phyloP scores from a whole-genome alignment of 2,888 invertebrate genomes.

The Girardia tigrina region DNA sequence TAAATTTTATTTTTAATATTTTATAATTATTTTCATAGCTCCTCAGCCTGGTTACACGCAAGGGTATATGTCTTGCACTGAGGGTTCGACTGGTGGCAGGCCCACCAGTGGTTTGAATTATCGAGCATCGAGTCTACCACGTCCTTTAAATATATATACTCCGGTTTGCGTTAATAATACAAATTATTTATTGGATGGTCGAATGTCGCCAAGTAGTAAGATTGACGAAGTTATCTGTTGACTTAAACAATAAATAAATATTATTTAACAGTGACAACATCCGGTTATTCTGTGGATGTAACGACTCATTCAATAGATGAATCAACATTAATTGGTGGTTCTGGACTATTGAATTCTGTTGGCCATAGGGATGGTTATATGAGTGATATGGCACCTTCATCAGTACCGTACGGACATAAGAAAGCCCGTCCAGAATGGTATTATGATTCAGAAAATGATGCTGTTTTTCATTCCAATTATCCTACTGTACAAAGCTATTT shows the following conservation, averaged over 20 bases:
- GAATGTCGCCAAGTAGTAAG: not conserved
- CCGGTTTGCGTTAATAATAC: not conserved
- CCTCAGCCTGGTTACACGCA: conserved; percentile 19
- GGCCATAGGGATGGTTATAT: conserved; percentile 6
- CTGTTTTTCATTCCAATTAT: conserved; percentile 19
- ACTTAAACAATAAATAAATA: not conserved
- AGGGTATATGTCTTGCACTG: conserved; percentile 2
- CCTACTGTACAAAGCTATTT: conserved; percentile 8
- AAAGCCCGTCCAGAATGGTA: not conserved
- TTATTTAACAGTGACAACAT: conserved; percentile 7
- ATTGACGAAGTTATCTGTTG: too few relatives aligned
- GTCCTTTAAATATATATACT: not conserved
- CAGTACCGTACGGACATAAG: not conserved
- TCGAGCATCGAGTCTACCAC: not conserved
- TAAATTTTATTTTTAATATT: not conserved
- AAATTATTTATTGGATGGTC: conserved; percentile 13
- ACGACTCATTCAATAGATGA: conserved; percentile 11
- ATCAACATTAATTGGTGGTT: conserved; percentile 10
- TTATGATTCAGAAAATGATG: conserved; percentile 9
- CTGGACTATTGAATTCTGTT: not conserved
- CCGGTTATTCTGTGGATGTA: not conserved
- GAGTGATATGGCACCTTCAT: not conserved
- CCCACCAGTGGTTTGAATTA: not conserved
- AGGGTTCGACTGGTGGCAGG: not conserved
- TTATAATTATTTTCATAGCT: not conserved